Percentiles rank a stretch among this genome's conserved stretches.
Evolutionary conservation across 1,140 invertebrate species (phyloP).

Genomic region (Sinonovacula constricta): DNA sequence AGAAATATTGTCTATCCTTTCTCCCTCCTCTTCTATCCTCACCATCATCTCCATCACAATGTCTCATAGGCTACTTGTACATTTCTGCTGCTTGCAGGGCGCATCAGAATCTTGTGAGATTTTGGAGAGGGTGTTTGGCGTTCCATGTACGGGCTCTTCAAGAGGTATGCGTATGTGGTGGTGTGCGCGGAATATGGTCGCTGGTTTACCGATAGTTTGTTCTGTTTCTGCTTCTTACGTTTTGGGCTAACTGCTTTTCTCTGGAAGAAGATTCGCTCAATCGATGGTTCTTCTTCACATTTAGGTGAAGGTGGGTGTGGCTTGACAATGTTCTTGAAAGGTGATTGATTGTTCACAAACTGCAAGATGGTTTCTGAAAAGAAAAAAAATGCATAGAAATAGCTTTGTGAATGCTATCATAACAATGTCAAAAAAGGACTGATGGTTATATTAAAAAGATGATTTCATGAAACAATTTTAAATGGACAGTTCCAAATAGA

Average conservation of each 20-base stretch:
- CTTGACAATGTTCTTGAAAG: constrained; percentile 34
- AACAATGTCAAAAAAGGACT: no score
- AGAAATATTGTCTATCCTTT: neutral
- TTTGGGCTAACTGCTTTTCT: constrained; percentile 61
- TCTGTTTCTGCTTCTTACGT: constrained; percentile 53
- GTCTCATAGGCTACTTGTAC: constrained; percentile 48
- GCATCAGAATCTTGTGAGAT: constrained; percentile 56
- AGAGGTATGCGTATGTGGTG: constrained; percentile 61
- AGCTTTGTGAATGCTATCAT: no score
- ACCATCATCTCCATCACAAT: constrained; percentile 25
- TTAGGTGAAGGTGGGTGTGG: constrained; percentile 33
- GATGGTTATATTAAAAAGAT: no score
- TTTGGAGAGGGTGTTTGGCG: constrained; percentile 63
- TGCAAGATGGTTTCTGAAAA: constrained; percentile 56
- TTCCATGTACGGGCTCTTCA: constrained; percentile 71
- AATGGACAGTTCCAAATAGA: no score
- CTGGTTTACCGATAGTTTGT: constrained; percentile 64
- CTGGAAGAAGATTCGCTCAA: constrained; percentile 60
- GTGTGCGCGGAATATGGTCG: constrained; percentile 69
- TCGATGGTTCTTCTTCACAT: constrained; percentile 44
- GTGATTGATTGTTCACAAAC: constrained; percentile 30
- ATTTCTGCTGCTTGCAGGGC: constrained; percentile 50
- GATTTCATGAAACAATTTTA: no score
- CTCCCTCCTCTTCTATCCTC: neutral
- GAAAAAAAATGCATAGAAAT: no score